Base-by-base conservation (phyloP, 2,888 invertebrate species). In the Agonopterix heracliana region DNA sequence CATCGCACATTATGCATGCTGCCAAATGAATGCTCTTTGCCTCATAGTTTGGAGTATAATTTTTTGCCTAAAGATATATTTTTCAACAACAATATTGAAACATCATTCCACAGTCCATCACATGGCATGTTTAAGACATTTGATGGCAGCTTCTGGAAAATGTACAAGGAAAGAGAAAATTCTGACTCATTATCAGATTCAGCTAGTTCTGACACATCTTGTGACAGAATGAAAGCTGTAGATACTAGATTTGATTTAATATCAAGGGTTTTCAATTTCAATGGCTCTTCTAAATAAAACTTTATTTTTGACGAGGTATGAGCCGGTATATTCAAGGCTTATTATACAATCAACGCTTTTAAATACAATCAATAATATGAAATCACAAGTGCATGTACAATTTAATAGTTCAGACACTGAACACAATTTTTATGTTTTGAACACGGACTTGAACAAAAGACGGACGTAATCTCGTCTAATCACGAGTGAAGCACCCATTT, bases 21-120 rank as follows among this genome's bases (percentile, higher is more conserved):
- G 71, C 78, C 81, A 62, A 78, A 78, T 63, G 66, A 74, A 64
- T 78, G 77, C 64, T 72, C 71, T 46, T 64, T 68, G 64, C 63
- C 62, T 59, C 59, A 57, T 63, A 62, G 56, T 66, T 63, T 57
- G 62, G 69, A 71, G 58, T 56, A 60, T 62, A 65, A 57, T 59
- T 66, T 63, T 59, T 64, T 67, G 67, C 66, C 50, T 59, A 66
- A 65, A 57, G 60, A 54, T 54, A 50, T 63, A 48, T 54, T 61
- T 60, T 56, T 58, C 46, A 58, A 53, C 55, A 60, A 66, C 50
- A 55, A 60, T 50, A 56, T 50, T 56, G 51, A 14, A 14, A 40
- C 14, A 17, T 42, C 46, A 57, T 54, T 53, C 49, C 48, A 55
- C 48, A 49, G 42, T 41, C 26, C 26, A 26, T 26, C 42, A 46